These are phyloP conservation scores for Ephestia elutella DNA, from an alignment of 1,140 invertebrate species.

Conservation along the genomic window DNA sequence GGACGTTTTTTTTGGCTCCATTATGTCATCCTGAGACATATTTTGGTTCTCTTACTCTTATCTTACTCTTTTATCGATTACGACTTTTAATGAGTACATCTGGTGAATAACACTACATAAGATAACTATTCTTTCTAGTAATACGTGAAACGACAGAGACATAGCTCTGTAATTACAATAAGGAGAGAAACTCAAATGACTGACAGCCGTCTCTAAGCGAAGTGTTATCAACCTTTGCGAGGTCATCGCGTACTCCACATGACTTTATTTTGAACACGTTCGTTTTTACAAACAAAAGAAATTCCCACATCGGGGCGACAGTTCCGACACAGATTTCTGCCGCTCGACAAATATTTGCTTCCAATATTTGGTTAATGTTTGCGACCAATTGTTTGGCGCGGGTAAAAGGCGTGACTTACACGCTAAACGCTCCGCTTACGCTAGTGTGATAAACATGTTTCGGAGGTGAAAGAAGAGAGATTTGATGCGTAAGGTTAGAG, in stretches of 20 bases:
- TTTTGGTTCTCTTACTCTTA: no score
- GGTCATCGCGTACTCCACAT: not conserved
- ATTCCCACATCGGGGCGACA: constrained; percentile 20
- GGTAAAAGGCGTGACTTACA: constrained; percentile 34
- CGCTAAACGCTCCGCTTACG: constrained; percentile 31
- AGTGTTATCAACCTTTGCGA: not conserved
- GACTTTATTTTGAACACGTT: not conserved
- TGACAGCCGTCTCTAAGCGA: no score
- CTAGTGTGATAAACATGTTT: constrained; percentile 14
- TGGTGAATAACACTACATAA: no score
- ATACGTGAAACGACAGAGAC: no score
- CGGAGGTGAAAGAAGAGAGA: not conserved
- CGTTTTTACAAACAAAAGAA: constrained; percentile 1
- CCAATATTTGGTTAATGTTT: constrained; percentile 18
- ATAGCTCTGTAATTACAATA: no score
- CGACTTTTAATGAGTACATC: no score
- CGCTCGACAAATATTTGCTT: constrained; percentile 33
- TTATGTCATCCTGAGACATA: no score
- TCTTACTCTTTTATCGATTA: no score
- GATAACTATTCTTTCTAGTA: no score
- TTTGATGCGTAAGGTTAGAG: not conserved
- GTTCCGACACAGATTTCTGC: constrained; percentile 26
- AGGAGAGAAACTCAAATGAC: no score
- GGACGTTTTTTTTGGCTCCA: no score
- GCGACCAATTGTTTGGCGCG: constrained; percentile 27